Evolutionary conservation across 2,797 vertebrate species (phyloP), one percentile per base, ranked within the genome.

Genomic region (Cryptoblepharus egeriae): DNA sequence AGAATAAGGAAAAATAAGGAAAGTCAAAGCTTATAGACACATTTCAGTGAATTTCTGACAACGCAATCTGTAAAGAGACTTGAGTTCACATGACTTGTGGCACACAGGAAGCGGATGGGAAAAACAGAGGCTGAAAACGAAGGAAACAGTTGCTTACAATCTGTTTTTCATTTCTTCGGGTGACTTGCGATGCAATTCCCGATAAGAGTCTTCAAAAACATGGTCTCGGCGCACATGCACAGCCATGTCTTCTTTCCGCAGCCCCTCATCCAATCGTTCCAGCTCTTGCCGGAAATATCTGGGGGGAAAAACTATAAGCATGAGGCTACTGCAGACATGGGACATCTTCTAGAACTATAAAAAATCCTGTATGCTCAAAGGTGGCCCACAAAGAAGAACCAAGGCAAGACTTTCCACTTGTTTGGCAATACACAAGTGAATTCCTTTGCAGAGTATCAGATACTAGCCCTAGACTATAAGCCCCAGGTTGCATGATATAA

Each of bases 121-220:
- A 24, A 26, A 39, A 57, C 3, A 24, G 64, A 26, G 18, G 35
- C 6, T 45, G 73, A 16, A 35, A 73, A 30, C 35, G 28, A n/a
- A 60, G 57, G 5, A 61, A 65, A 28, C 28, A 22, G 58, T 55
- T 39, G 81, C 97, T 97, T 95, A 99, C 98, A 99, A 96, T 89
- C 98, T 94, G 86, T 99, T 99, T 94, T 99, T 99, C 98, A 99
- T 98, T 95, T 99, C 98, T 91, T 99, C 98, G 35, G 98, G 98
- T 88, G 97, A 98, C 93, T 99, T 98, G 92, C 98, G 97, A 92
- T 98, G 98, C 77, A 99, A 94, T 88, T 99, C 98, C 70, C 98
- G 95, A 88, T 99, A 99, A 0, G 98, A 99, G 83, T 99, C 98
- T 95, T 99, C 98, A 89, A 99, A 99, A 79, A 99, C 98, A 22